These are phyloP conservation scores for Radopholus similis DNA, from an alignment of 1,140 invertebrate genomes.

Conservation along the genomic window DNA sequence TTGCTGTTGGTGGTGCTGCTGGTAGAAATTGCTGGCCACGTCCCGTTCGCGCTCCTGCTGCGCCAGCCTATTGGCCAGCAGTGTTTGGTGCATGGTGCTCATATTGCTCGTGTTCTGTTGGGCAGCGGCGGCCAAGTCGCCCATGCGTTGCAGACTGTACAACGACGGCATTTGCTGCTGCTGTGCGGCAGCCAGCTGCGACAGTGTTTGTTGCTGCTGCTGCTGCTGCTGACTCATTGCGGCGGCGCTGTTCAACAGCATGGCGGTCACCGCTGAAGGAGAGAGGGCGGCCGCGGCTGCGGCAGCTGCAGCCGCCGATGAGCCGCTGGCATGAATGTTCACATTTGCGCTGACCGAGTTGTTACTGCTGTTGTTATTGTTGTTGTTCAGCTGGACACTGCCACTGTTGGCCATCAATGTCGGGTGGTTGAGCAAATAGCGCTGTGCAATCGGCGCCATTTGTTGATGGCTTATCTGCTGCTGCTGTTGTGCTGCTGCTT, in stretches of 20 bases:
- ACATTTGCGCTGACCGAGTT: not conserved
- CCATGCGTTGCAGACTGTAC: not conserved
- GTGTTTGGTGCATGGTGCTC: constrained; percentile 15
- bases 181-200: not conserved
- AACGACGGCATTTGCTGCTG: constrained; percentile 6
- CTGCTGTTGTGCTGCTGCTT: not conserved
- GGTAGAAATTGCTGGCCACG: constrained; percentile 27
- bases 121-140: not conserved
- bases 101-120: not conserved
- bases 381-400: not conserved
- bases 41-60: constrained; percentile 34
- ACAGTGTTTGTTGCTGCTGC: not conserved
- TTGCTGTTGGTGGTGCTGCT: constrained; percentile 31
- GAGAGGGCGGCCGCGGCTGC: constrained; percentile 9
- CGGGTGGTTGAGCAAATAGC: not conserved
- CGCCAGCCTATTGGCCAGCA: constrained; percentile 19
- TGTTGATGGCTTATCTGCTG: too few relatives aligned
- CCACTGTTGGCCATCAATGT: not conserved
- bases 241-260: constrained; percentile 17
- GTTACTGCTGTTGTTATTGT: not conserved
- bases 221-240: constrained; percentile 15
- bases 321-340: not conserved
- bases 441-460: not conserved
- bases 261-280: constrained; percentile 11
- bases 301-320: not conserved